These are phyloP conservation scores for Stichodactyla mertensii DNA, from an alignment of 64 coral and sea anemone species.

Conservation along the genomic window DNA sequence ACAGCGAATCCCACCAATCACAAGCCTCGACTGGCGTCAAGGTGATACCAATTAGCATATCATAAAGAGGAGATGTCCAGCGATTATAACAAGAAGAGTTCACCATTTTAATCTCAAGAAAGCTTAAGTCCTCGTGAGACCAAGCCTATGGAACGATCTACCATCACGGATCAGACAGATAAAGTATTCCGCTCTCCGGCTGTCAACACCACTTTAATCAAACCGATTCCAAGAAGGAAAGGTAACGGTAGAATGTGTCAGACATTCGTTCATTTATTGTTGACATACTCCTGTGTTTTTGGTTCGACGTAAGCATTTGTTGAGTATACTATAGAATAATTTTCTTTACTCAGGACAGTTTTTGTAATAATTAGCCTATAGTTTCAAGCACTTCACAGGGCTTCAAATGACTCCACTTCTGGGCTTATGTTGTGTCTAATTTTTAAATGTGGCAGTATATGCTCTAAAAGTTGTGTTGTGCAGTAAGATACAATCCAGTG, in stretches of 20 bases:
- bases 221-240: neutral
- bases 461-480: neutral
- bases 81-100: neutral
- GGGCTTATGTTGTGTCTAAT: neutral
- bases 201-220: neutral
- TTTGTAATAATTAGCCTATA: neutral
- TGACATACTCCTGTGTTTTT: neutral
- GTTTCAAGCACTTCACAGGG: neutral
- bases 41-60: neutral
- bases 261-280: neutral
- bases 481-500: neutral
- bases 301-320: neutral
- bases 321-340: neutral
- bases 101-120: neutral
- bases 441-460: neutral
- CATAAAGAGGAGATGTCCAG: conserved; percentile 4
- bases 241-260: neutral
- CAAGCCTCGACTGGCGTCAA: neutral
- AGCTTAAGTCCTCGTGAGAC: neutral
- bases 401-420: neutral
- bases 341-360: neutral
- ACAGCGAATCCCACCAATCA: neutral
- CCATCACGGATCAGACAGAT: neutral
- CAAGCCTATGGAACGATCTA: neutral
- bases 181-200: neutral